phyloP scores from a whole-genome alignment of 2,113 vertebrate species.

The Rhinopomastus cyanomelas region DNA sequence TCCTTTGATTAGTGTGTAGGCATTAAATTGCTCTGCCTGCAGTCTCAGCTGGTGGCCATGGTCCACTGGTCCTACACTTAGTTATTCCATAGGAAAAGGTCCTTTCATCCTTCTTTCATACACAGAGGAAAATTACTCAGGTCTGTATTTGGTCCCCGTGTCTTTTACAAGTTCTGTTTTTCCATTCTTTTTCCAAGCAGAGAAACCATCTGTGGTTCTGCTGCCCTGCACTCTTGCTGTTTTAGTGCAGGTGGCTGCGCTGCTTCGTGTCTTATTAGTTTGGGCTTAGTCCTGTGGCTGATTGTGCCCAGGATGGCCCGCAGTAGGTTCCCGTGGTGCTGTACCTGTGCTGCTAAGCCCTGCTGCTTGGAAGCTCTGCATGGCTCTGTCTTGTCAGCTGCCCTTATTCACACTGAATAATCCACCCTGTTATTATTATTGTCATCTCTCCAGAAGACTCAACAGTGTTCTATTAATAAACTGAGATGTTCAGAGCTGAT shows the following conservation, averaged over 20 bases:
- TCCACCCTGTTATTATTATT: not conserved
- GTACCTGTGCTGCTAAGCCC: not conserved
- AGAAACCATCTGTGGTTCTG: constrained; percentile 32
- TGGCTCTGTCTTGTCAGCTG: not conserved
- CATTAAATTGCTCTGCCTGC: not conserved
- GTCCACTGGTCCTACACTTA: not conserved
- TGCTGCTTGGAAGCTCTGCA: not conserved
- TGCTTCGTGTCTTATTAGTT: not conserved
- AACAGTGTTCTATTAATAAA: not conserved
- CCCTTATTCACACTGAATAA: not conserved
- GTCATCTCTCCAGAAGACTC: not conserved
- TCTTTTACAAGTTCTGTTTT: not conserved
- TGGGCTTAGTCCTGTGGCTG: not conserved
- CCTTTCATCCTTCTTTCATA: not conserved
- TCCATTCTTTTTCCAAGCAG: not conserved
- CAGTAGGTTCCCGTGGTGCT: not conserved
- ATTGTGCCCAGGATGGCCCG: constrained; percentile 12
- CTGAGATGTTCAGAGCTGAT: not conserved
- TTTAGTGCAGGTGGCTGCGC: constrained; percentile 49
- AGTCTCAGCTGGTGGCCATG: not conserved
- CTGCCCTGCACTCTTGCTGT: not conserved
- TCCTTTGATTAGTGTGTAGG: not conserved
- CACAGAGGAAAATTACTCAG: not conserved
- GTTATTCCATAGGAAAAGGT: not conserved
- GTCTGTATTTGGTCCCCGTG: not conserved